Evolutionary conservation across 2,797 vertebrate species (phyloP).

Genomic region (Muraenolepis orangiensis): DNA sequence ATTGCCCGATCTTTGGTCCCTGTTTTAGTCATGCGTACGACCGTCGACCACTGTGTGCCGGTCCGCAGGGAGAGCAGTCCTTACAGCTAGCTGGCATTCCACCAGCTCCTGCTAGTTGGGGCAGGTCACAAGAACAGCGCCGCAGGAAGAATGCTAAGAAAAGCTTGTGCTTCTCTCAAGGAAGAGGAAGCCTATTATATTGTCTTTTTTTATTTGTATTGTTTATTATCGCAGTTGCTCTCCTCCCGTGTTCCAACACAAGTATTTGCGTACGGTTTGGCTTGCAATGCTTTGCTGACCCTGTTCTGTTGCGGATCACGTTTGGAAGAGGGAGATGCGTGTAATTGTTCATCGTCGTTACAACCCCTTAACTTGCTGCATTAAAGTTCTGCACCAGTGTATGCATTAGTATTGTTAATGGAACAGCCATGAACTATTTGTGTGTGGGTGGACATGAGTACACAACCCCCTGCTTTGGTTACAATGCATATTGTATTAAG

Average conservation of each 20-base stretch:
- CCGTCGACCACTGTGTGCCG: not conserved
- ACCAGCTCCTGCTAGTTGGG: slow-evolving; percentile 43
- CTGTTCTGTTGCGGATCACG: not conserved
- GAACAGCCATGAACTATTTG: slow-evolving; percentile 27
- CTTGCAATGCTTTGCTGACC: not conserved
- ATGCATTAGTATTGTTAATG: not conserved
- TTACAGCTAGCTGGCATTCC: slow-evolving; percentile 31
- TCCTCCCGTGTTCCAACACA: not conserved
- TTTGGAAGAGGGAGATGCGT: not conserved
- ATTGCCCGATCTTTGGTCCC: slow-evolving; percentile 5
- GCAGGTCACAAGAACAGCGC: slow-evolving; percentile 29
- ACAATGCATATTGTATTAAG: not conserved
- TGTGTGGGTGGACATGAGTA: slow-evolving; percentile 37
- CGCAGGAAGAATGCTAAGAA: not conserved
- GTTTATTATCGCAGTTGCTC: not conserved
- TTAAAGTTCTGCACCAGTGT: not conserved
- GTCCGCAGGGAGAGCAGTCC: slow-evolving; percentile 4
- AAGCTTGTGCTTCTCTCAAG: slow-evolving; percentile 4
- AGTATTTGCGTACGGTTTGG: not conserved
- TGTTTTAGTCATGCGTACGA: slow-evolving; percentile 26
- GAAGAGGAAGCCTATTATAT: not conserved
- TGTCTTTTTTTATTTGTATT: not conserved
- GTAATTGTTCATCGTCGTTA: not conserved
- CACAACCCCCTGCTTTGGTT: slow-evolving; percentile 60
- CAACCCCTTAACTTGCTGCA: not conserved